Base-by-base conservation (phyloP, 2,888 invertebrate genomes). In the Tenodera sinensis region DNA sequence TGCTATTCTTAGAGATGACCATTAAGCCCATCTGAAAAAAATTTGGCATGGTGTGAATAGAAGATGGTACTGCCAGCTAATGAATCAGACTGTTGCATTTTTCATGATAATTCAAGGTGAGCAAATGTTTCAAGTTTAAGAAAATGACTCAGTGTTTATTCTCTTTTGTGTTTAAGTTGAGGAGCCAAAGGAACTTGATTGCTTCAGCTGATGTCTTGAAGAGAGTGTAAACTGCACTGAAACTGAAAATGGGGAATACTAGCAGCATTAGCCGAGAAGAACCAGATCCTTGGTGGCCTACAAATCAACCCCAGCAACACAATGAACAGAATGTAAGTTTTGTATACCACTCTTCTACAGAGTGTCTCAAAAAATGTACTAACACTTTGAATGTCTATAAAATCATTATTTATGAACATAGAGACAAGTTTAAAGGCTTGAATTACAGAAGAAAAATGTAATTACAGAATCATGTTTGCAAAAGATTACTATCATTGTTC, bases 201-300 rank as follows among this genome's bases (percentile, higher is more conserved):
- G 1, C 15, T 71, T 71, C 25, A 71, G 54, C 54, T 71, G 20
- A 71, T 71, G 54, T 71, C 25, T 15, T 71, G 54, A 71, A 25
- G 25, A 71, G 20, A 25, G 25, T 6, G 25, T 15, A 71, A 71
- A 20, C 2, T 28, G 28, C 71, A 7, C 8, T 20, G 14, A 81
- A 25, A 6, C 54, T 30, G 83, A 34, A 20, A 82, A 87, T 87
- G 87, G 87, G 87, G 28, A 87, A 87, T 34, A n/a, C 83, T 7
- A 83, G 6, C 27, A 87, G 87, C 28, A n/a, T 27, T 14, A 83
- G 82, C 8, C 82, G 42, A 25, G 54, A 14, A 25, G 83, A 87
- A 12, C n/a, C 34, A 34, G 87, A 87, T 30, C 87, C 87, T 4
- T 87, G 87, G 87, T 87, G 87, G 87, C n/a, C 28, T 14, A 81